phyloP scores from a whole-genome alignment of 2,797 vertebrate genomes.

The Chelmon rostratus region DNA sequence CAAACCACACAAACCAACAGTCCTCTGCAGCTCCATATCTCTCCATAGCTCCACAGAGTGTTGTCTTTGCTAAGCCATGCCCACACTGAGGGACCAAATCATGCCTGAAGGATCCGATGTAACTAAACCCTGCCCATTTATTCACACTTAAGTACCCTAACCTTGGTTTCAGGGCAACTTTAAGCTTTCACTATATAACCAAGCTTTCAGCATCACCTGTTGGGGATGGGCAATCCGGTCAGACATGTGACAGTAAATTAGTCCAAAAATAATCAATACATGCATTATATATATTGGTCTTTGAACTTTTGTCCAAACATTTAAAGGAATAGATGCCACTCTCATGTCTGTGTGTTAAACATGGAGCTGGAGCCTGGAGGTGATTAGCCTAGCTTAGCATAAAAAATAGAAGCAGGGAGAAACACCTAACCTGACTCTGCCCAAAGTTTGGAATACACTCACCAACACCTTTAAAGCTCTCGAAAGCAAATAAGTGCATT shows the following conservation, averaged over 20 bases:
- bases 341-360: background rate
- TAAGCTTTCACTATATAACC: background rate
- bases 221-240: background rate
- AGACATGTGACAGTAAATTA: background rate
- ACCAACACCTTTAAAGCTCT: background rate
- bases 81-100: background rate
- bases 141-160: background rate
- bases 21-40: background rate
- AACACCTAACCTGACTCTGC: background rate
- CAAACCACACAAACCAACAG: slow-evolving; percentile 9
- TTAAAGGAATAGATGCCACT: background rate
- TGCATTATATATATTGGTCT: background rate
- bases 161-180: background rate
- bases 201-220: background rate
- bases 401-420: background rate
- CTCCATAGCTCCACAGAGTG: background rate
- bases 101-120: slow-evolving; percentile 2
- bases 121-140: background rate
- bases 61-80: background rate
- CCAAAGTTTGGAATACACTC: background rate
- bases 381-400: background rate
- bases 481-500: no score
- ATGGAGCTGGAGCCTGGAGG: background rate
- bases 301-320: background rate
- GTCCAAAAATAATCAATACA: background rate